These are phyloP conservation scores for Zaprionus kolodkinae DNA, from an alignment of 1,140 invertebrate genomes.

Conservation along the genomic window DNA sequence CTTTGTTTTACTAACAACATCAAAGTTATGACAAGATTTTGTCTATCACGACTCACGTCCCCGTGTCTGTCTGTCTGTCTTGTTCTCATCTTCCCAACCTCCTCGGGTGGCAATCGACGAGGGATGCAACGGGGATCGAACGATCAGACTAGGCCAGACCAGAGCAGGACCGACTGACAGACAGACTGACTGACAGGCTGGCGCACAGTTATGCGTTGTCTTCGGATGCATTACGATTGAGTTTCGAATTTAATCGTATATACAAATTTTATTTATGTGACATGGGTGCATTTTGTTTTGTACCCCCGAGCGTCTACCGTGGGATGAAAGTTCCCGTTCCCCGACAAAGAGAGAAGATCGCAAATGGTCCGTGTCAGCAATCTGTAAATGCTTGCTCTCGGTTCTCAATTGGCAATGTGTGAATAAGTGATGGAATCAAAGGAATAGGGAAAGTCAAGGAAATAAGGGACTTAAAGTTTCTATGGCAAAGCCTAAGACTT, in stretches of 20 bases:
- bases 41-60: slow-evolving; percentile 69
- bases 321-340: slow-evolving; percentile 49
- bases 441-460: background rate
- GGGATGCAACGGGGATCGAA: slow-evolving; percentile 41
- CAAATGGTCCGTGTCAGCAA: slow-evolving; percentile 73
- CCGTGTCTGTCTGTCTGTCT: slow-evolving; percentile 6
- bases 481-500: background rate
- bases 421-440: background rate
- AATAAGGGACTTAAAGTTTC: background rate
- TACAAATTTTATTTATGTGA: slow-evolving; percentile 83
- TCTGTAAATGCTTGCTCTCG: slow-evolving; percentile 50
- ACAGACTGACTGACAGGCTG: slow-evolving; percentile 58
- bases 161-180: slow-evolving; percentile 30
- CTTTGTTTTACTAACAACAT: slow-evolving; percentile 82
- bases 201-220: slow-evolving; percentile 35
- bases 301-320: slow-evolving; percentile 62
- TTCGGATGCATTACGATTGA: slow-evolving; percentile 76
- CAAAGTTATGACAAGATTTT: slow-evolving; percentile 84
- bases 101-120: slow-evolving; percentile 40
- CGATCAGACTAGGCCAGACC: slow-evolving; percentile 10
- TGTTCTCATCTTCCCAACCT: slow-evolving; percentile 10
- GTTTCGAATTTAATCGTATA: slow-evolving; percentile 82
- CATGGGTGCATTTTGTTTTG: slow-evolving; percentile 64
- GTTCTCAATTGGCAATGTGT: slow-evolving; percentile 37
- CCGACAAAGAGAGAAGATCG: slow-evolving; percentile 42